Evolutionary conservation across 2,888 invertebrate species (phyloP), one percentile per base, ranked within the genome.

Genomic region (Synanthedon andrenaeformis): DNA sequence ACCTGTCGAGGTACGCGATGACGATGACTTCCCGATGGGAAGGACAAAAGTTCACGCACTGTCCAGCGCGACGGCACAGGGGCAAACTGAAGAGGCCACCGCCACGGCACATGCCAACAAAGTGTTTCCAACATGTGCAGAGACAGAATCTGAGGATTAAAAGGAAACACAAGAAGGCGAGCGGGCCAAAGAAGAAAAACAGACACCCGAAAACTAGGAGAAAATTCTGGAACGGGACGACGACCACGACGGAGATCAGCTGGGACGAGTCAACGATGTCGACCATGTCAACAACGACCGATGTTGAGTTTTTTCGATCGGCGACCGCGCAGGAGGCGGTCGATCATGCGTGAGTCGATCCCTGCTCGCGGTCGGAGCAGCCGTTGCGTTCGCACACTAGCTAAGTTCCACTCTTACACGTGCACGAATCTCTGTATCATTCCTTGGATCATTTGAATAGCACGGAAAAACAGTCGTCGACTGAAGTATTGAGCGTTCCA

Each of bases 1-100:
- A 92, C 72, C 89, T 94, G 60, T 92, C 93, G 55, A 90, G 91
- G 23, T 94, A 94, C 77, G 93, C 93, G 56, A 89, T 93, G 59
- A 92, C 93, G 53, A 69, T 86, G 52, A 85, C 85, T 28, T 69
- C 66, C 58, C 74, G 73, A 13, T 82, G 79, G 82, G 78, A 76
- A 52, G 82, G 82, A 3, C 67, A 76, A 41, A 76, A 73, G 54
- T 78, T 74, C 56, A 63, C 76, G 51, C 76, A 79, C 61, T 85
- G 82, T 64, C 76, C 79, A 51, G 79, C 80, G 56, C 75, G 81
- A 52, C 73, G 83, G 52, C 87, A 85, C 62, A 76, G 79, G 56
- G 84, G 81, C 56, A 86, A 86, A 61, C 76, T 86, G 57, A 86
- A 86, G 62, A 73, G 78, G 52, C 80, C 80, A 53, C 82, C 82